Evolutionary conservation across 1,140 invertebrate genomes (phyloP).

Genomic region (Drosophila repleta): DNA sequence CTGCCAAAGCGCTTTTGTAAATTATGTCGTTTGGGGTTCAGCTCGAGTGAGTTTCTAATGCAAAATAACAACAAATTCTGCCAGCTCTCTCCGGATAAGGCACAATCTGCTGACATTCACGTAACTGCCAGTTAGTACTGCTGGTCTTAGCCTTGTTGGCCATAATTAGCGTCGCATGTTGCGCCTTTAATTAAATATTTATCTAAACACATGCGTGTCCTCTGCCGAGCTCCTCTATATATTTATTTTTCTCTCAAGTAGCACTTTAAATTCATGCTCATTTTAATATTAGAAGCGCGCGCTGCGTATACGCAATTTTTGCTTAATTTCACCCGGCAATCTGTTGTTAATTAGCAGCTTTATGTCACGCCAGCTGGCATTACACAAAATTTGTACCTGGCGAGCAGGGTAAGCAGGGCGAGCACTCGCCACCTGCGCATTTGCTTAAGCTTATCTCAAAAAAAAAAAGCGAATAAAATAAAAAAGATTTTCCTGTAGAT

Average conservation of each 20-base stretch:
- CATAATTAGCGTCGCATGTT: slow-evolving; percentile 47
- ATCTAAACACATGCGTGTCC: slow-evolving; percentile 32
- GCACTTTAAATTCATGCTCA: slow-evolving; percentile 65
- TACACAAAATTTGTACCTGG: slow-evolving; percentile 14
- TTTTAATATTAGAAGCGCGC: slow-evolving; percentile 57
- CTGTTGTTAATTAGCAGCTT: slow-evolving; percentile 39
- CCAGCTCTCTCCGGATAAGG: not conserved
- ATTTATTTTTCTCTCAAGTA: slow-evolving; percentile 22
- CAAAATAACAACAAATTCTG: slow-evolving; percentile 16
- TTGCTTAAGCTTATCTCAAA: no score
- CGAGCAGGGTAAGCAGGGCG: no score
- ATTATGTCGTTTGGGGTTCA: slow-evolving; percentile 63
- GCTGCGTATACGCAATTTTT: slow-evolving; percentile 59
- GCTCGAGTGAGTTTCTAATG: slow-evolving; percentile 52
- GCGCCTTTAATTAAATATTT: slow-evolving; percentile 65
- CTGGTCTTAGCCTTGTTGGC: slow-evolving; percentile 15
- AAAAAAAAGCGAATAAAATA: not conserved
- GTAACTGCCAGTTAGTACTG: slow-evolving; percentile 9
- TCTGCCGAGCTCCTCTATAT: not conserved
- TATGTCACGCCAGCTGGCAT: slow-evolving; percentile 15
- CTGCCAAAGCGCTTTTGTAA: slow-evolving; percentile 63
- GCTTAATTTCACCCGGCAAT: slow-evolving; percentile 23
- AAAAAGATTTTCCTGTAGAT: not conserved
- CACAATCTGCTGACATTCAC: slow-evolving; percentile 14
- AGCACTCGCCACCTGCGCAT: no score